Evolutionary conservation across 2,888 invertebrate species (phyloP).

Genomic region (Thera britannica): DNA sequence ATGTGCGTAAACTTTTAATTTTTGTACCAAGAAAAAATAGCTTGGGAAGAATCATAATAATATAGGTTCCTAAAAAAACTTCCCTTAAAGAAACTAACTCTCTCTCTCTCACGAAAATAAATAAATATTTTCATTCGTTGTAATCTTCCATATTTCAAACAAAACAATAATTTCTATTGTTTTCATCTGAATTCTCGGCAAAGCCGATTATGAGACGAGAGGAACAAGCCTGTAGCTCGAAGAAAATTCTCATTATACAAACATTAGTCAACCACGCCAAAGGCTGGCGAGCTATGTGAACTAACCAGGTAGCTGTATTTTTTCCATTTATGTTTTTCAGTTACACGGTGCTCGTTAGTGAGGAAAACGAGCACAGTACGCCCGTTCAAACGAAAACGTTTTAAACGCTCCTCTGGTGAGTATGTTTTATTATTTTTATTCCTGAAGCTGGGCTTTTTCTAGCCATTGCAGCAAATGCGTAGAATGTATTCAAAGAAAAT

Average conservation of each 20-base stretch:
- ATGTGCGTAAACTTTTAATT: too few relatives aligned
- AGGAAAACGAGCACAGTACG: conserved; percentile 57
- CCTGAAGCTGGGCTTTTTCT: conserved; percentile 32
- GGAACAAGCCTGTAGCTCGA: conserved; percentile 11
- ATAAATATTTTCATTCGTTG: not conserved
- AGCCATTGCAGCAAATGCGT: conserved; percentile 2
- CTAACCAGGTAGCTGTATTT: conserved; percentile 33
- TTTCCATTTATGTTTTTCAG: conserved; percentile 62
- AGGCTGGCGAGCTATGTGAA: conserved; percentile 36
- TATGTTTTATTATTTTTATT: conserved; percentile 51
- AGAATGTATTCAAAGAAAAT: conserved; percentile 2
- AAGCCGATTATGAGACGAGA: not conserved
- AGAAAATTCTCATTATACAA: conserved; percentile 42
- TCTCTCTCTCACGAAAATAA: too few relatives aligned
- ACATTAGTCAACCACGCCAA: conserved; percentile 43
- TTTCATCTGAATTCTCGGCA: not conserved
- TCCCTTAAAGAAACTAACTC: too few relatives aligned
- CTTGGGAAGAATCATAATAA: too few relatives aligned
- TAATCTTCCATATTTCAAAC: not conserved
- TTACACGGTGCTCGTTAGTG: conserved; percentile 73
- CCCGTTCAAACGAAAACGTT: conserved; percentile 70
- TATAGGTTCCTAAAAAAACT: too few relatives aligned
- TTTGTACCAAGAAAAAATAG: too few relatives aligned
- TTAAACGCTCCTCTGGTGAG: conserved; percentile 75
- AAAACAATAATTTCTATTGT: not conserved